These are phyloP conservation scores for Tenthredo amoena DNA, from an alignment of 2,888 invertebrate genomes.

Conservation along the genomic window DNA sequence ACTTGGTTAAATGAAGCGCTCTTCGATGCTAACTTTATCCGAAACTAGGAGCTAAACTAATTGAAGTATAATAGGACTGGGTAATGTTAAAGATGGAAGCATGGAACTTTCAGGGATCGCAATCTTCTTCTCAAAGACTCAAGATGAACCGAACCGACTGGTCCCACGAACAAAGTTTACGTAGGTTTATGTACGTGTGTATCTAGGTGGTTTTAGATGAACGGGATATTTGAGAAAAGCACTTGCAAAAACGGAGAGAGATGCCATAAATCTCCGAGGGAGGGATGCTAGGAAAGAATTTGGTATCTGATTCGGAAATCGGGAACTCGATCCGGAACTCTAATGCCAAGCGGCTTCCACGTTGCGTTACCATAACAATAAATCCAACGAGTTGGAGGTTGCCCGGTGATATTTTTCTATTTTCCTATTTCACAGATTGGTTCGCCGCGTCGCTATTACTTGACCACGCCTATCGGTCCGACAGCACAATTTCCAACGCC, in stretches of 20 bases:
- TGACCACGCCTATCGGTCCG: slow-evolving; percentile 50
- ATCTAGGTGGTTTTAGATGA: slow-evolving; percentile 9
- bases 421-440: slow-evolving; percentile 64
- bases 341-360: slow-evolving; percentile 69
- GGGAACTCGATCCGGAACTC: slow-evolving; percentile 67
- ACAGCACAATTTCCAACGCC: slow-evolving; percentile 49
- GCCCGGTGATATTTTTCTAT: slow-evolving; percentile 61
- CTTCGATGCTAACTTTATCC: neutral
- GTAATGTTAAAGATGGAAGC: neutral
- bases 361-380: slow-evolving; percentile 71
- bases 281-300: slow-evolving; percentile 64
- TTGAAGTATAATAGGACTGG: neutral
- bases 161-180: neutral
- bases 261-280: slow-evolving; percentile 59
- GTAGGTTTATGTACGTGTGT: neutral
- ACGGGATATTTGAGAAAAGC: slow-evolving; percentile 36
- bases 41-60: slow-evolving; percentile 8
- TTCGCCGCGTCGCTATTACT: slow-evolving; percentile 58
- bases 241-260: slow-evolving; percentile 36
- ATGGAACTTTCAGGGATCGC: slow-evolving; percentile 3
- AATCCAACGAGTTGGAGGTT: slow-evolving; percentile 64
- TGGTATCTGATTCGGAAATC: slow-evolving; percentile 70
- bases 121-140: neutral
- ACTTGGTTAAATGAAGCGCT: neutral
- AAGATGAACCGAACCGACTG: neutral